These are phyloP conservation scores for Agriopis aurantiaria DNA, from an alignment of 2,888 invertebrate genomes.

Conservation along the genomic window DNA sequence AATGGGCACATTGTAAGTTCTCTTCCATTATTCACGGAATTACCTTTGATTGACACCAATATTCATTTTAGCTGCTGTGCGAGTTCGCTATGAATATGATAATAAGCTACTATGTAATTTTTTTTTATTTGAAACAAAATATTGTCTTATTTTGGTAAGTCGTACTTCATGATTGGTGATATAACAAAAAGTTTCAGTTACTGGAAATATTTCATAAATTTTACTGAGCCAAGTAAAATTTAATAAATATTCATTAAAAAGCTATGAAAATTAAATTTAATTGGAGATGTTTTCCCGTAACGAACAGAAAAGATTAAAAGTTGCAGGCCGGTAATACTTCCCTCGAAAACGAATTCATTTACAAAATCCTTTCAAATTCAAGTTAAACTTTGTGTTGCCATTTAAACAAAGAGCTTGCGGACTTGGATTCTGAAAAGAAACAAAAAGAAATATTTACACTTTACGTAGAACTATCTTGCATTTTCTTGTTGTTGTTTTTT, in stretches of 20 bases:
- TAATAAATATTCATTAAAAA: constrained; percentile 25
- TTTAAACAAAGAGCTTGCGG: constrained; percentile 22
- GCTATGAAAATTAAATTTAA: constrained; percentile 23
- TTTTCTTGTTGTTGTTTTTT: constrained; percentile 7
- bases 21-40: constrained; percentile 31
- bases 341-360: constrained; percentile 32
- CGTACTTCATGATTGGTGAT: no score
- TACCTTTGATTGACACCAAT: constrained; percentile 19
- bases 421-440: constrained; percentile 18
- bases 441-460: constrained; percentile 14
- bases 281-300: constrained; percentile 17
- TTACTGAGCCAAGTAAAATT: not conserved
- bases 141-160: no score
- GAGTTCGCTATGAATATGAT: not conserved
- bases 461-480: constrained; percentile 22
- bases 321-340: constrained; percentile 27
- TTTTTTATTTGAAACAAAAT: not conserved
- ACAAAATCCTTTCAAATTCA: constrained; percentile 30
- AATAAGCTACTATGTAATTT: not conserved
- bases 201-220: not conserved
- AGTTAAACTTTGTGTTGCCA: constrained; percentile 26
- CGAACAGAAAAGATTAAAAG: constrained; percentile 31
- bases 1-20: constrained; percentile 21
- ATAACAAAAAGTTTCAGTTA: no score
- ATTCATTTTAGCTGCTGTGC: constrained; percentile 3